Percentiles rank a stretch among this genome's conserved stretches.
These are phyloP conservation scores for Mythimna vitellina DNA, from an alignment of 2,888 invertebrate genomes.

Conservation along the genomic window DNA sequence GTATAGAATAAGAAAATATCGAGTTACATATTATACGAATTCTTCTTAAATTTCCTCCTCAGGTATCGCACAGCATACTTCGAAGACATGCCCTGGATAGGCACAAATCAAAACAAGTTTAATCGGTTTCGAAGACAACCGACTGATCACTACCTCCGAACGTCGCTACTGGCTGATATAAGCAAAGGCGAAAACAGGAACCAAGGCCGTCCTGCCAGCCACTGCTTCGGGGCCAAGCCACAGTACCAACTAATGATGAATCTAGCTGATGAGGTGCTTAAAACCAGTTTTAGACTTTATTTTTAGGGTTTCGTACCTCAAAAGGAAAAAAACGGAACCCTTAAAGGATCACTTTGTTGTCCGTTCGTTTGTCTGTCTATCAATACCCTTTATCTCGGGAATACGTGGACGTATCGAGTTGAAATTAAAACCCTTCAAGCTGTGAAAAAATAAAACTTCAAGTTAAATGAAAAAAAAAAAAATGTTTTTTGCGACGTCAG, in stretches of 20 bases:
- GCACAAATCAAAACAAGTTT: conserved; percentile 97
- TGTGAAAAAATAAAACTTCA: too few species aligned
- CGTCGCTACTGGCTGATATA: conserved; percentile 93
- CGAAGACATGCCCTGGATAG: conserved; percentile 95
- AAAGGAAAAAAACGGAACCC: too few species aligned
- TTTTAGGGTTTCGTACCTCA: too few species aligned
- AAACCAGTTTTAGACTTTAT: background rate
- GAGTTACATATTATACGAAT: background rate
- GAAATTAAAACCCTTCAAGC: too few species aligned
- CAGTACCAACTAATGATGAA: conserved; percentile 72
- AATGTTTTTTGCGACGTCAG: too few species aligned
- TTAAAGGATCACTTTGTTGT: too few species aligned
- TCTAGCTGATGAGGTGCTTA: conserved; percentile 91
- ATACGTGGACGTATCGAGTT: too few species aligned
- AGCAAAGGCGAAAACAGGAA: background rate
- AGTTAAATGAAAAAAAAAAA: too few species aligned
- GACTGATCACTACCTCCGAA: conserved; percentile 97
- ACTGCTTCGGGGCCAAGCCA: conserved; percentile 91
- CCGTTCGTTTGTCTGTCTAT: too few species aligned
- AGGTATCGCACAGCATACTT: conserved; percentile 94
- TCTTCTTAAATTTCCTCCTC: background rate
- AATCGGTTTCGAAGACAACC: conserved; percentile 96
- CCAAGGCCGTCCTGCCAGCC: conserved; percentile 32
- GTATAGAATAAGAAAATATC: too few species aligned
- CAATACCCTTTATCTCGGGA: too few species aligned